Evolutionary conservation across 2,797 vertebrate species (phyloP).

Genomic region (Ptychadena robeensis): DNA sequence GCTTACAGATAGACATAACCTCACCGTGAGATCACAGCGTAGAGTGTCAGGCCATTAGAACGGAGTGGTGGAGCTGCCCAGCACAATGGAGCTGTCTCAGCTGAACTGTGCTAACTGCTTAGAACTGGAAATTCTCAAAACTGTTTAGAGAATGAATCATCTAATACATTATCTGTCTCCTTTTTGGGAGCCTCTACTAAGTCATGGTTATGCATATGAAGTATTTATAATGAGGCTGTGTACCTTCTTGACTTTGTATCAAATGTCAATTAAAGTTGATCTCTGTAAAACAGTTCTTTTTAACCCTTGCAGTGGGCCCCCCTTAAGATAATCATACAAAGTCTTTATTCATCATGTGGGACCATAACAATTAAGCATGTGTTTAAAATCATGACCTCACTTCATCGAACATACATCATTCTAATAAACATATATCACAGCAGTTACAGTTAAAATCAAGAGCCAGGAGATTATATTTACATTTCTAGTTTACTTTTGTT

Average conservation of each 20-base stretch:
- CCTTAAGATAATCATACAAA: no score
- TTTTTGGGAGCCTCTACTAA: not conserved
- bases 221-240: not conserved
- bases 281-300: no score
- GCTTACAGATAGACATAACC: not conserved
- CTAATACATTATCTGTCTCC: not conserved
- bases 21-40: not conserved
- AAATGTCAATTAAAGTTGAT: not conserved
- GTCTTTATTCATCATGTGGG: no score
- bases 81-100: not conserved
- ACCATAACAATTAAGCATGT: no score
- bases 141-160: not conserved
- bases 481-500: no score
- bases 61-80: not conserved
- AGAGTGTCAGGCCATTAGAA: not conserved
- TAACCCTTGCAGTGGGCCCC: no score
- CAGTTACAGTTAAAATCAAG: no score
- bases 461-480: no score
- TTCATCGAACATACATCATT: no score
- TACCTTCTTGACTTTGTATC: not conserved
- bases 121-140: not conserved
- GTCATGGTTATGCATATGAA: not conserved
- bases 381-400: no score
- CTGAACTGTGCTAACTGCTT: not conserved
- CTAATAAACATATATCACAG: no score